Evolutionary conservation across 2,113 vertebrate species (phyloP), one percentile per base, ranked within the genome.

Genomic region (Ceyx cyanopectus): DNA sequence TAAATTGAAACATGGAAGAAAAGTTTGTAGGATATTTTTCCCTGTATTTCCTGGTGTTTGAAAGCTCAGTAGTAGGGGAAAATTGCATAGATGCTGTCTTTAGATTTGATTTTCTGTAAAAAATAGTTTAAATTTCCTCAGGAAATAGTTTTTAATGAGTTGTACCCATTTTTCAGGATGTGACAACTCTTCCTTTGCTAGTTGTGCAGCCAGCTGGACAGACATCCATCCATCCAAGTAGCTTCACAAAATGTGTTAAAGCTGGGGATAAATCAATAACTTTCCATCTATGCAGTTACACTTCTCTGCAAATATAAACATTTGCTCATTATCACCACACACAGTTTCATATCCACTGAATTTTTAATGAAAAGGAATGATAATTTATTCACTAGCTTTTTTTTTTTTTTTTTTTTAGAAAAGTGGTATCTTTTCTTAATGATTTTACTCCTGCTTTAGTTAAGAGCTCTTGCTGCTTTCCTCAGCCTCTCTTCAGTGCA

Each of bases 321-420:
- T 97, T 67, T 89, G 94, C 97, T 97, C 97, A 97, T 98, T 97
- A 97, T 95, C 96, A 94, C 89, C 89, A 85, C 96, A 92, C 75
- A 96, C 85, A 96, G 96, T 97, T 97, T 96, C 92, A 96, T 97
- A 91, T 95, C 94, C 92, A 95, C 97, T 97, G 96, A 97, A 97
- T 97, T 97, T 96, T 97, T 97, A 97, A 98, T 97, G 96, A 97
- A 88, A 92, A 86, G 75, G 62, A 96, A 97, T 93, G 92, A 94
- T 95, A 97, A 97, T 93, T 97, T 96, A 89, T 92, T 96, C 95
- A 94, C 90, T 94, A 91, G 90, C 30, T 46, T 45, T 32, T 96
- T 93, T 40, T 90, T 94, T 37, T 93, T 40, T 37, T 48, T 43
- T 90, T 94, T 96, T 93, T 56, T 43, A 67, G 30, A 70, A 62